These are phyloP conservation scores for Neotoxoptera formosana DNA, from an alignment of 1,140 invertebrate genomes.

Conservation along the genomic window DNA sequence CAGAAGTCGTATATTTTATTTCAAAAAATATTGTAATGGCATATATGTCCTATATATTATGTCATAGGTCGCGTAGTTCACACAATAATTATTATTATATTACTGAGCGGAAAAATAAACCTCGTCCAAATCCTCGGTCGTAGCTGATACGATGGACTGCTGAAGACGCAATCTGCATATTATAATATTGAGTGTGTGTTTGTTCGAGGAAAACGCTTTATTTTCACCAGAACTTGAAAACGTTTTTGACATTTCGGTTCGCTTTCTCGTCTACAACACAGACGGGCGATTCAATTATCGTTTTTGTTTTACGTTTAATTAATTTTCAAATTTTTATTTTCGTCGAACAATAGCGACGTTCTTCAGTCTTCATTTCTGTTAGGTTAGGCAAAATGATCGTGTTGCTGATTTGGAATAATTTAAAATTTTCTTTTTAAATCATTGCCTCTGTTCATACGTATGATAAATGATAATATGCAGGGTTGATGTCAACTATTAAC, in stretches of 20 bases:
- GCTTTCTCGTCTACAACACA: neutral
- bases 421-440: neutral
- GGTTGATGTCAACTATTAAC: neutral
- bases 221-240: neutral
- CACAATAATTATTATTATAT: too few relatives aligned
- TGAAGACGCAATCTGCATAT: too few relatives aligned
- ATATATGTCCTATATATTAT: too few relatives aligned
- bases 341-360: neutral
- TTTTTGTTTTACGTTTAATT: neutral
- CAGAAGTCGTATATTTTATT: neutral
- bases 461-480: neutral
- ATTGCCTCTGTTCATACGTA: neutral
- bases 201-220: neutral
- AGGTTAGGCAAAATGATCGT: neutral
- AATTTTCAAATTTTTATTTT: neutral
- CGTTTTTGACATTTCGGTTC: neutral
- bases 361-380: neutral
- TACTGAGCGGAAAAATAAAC: neutral
- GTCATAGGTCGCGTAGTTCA: neutral
- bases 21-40: neutral
- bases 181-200: neutral
- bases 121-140: neutral
- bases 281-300: too few relatives aligned
- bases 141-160: too few relatives aligned
- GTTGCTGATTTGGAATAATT: neutral